A percentile compares a stretch with the other conserved stretches of the same genome.
Evolutionary conservation across 2,797 vertebrate genomes (phyloP).

Genomic region (Arrhamphus sclerolepis): DNA sequence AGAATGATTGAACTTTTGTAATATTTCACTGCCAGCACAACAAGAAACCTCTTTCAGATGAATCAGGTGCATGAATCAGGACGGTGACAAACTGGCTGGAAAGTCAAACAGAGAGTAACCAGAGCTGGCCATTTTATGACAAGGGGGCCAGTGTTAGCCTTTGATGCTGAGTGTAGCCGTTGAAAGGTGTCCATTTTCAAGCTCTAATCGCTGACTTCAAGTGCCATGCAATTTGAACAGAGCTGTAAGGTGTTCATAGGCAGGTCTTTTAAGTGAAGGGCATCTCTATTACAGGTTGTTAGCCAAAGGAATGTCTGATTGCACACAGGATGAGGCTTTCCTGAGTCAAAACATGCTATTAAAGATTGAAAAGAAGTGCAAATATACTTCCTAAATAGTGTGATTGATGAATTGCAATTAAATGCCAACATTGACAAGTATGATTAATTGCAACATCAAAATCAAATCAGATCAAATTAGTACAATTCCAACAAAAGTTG

Average conservation of each 20-base stretch:
- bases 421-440: not conserved
- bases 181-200: constrained; percentile 78
- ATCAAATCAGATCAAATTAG: not conserved
- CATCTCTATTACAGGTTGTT: constrained; percentile 56
- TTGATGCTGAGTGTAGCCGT: constrained; percentile 75
- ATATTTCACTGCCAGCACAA: constrained; percentile 72
- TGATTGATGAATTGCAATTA: not conserved
- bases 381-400: constrained; percentile 3
- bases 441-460: constrained; percentile 10
- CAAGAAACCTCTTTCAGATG: constrained; percentile 73
- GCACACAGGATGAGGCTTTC: constrained; percentile 26
- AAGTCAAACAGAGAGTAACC: constrained; percentile 79
- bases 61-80: constrained; percentile 62
- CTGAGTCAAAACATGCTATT: constrained; percentile 28
- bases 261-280: constrained; percentile 52
- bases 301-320: constrained; percentile 36
- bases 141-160: constrained; percentile 65
- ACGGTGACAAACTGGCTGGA: constrained; percentile 77
- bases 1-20: constrained; percentile 70
- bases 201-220: constrained; percentile 65
- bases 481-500: not conserved
- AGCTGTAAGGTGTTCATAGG: constrained; percentile 57
- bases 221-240: constrained; percentile 59
- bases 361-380: constrained; percentile 2
- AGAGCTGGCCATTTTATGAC: constrained; percentile 70